Conservation (phyloP, 2,113 vertebrate species). For the Globicephala melas region DNA sequence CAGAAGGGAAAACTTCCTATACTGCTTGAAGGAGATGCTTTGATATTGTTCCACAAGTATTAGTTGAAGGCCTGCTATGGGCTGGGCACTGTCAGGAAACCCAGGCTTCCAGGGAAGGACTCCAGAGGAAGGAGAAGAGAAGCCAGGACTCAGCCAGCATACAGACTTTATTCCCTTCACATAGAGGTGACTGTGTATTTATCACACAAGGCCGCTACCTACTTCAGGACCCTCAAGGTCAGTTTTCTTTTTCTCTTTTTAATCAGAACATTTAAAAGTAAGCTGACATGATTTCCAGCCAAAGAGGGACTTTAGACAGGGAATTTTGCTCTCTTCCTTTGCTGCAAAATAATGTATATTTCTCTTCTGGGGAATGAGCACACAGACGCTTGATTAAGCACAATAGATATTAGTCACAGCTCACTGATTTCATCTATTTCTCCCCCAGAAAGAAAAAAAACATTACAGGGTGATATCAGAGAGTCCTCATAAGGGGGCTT, state of each 20-base stretch:
- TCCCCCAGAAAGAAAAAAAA: not conserved
- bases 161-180: not conserved
- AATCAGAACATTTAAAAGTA: not conserved
- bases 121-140: not conserved
- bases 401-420: not conserved
- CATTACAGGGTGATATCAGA: not conserved
- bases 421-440: not conserved
- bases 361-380: not conserved
- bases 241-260: not conserved
- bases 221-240: not conserved
- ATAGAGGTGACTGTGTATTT: not conserved
- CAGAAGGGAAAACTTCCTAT: not conserved
- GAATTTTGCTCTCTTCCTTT: not conserved
- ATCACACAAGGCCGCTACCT: not conserved
- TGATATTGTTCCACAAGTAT: not conserved
- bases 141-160: not conserved
- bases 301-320: not conserved
- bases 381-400: not conserved
- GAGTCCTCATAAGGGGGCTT: not conserved
- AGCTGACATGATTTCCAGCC: not conserved
- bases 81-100: not conserved
- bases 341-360: not conserved
- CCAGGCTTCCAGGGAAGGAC: not conserved
- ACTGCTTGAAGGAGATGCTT: not conserved
- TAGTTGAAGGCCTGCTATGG: not conserved